Evolutionary conservation across 2,888 invertebrate genomes (phyloP).

Genomic region (Amiota communis): DNA sequence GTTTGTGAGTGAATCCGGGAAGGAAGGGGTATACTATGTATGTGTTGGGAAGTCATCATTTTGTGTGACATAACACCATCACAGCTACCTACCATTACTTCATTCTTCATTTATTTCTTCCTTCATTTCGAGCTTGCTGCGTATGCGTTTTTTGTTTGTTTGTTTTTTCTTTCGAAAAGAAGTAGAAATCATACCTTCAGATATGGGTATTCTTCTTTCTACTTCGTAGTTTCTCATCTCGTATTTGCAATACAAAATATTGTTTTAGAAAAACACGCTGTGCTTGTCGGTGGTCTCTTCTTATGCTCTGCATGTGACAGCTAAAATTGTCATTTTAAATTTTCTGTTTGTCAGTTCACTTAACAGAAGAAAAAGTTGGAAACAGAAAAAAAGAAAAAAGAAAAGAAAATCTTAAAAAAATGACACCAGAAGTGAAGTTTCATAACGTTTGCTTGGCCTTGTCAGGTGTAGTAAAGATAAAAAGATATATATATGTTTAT

Average conservation of each 20-base stretch:
- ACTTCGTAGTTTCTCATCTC: no score
- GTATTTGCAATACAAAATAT: no score
- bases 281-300: conserved; percentile 13
- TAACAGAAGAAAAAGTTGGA: conserved; percentile 42
- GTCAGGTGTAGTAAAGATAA: neutral
- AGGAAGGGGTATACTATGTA: neutral
- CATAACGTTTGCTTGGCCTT: neutral
- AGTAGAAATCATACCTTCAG: conserved; percentile 24
- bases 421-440: neutral
- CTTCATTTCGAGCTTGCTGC: conserved; percentile 40
- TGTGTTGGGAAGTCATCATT: conserved; percentile 1
- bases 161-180: conserved; percentile 49
- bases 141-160: conserved; percentile 64
- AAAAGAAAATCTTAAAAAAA: neutral
- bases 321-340: conserved; percentile 67
- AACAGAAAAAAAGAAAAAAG: conserved; percentile 42
- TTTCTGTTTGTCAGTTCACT: conserved; percentile 32
- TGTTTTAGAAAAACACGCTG: neutral
- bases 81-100: no score
- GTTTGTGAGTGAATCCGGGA: neutral
- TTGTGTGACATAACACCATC: neutral
- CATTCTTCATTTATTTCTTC: neutral
- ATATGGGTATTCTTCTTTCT: no score
- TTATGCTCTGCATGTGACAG: conserved; percentile 55
- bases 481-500: no score